A percentile compares a stretch with the other conserved stretches of the same genome.
phyloP scores from a whole-genome alignment of 2,797 vertebrate genomes.

The Diplodus puntazzo region DNA sequence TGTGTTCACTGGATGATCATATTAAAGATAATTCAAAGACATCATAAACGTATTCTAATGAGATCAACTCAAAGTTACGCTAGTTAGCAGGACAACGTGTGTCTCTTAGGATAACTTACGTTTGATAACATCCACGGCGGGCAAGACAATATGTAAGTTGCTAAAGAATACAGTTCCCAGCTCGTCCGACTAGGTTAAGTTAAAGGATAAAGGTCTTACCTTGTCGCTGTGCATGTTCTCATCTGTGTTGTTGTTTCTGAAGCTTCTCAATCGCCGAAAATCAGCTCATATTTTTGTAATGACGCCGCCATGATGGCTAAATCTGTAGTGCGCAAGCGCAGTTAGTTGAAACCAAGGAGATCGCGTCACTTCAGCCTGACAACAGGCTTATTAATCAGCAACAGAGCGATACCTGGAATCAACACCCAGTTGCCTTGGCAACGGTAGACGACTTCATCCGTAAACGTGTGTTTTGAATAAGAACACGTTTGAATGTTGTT shows the following conservation, averaged over 20 bases:
- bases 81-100: neutral
- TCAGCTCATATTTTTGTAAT: constrained; percentile 41
- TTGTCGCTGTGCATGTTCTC: constrained; percentile 78
- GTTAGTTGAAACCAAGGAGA: constrained; percentile 68
- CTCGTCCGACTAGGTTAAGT: accelerated
- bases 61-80: neutral
- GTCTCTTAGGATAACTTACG: neutral
- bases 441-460: neutral
- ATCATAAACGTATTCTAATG: neutral
- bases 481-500: neutral
- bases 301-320: constrained; percentile 77
- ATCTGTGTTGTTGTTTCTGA: neutral
- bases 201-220: constrained; percentile 58
- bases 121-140: neutral
- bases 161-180: neutral
- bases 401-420: constrained; percentile 56
- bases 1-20: neutral
- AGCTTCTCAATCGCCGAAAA: constrained; percentile 27
- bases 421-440: constrained; percentile 56
- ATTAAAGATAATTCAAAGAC: neutral
- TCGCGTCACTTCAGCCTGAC: constrained; percentile 77
- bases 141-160: neutral
- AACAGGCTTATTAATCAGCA: constrained; percentile 73
- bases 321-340: constrained; percentile 72
- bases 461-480: neutral